A percentile compares a stretch with the other conserved stretches of the same genome.
These are phyloP conservation scores for Takifugu flavidus DNA, from an alignment of 2,113 vertebrate species.

Conservation along the genomic window DNA sequence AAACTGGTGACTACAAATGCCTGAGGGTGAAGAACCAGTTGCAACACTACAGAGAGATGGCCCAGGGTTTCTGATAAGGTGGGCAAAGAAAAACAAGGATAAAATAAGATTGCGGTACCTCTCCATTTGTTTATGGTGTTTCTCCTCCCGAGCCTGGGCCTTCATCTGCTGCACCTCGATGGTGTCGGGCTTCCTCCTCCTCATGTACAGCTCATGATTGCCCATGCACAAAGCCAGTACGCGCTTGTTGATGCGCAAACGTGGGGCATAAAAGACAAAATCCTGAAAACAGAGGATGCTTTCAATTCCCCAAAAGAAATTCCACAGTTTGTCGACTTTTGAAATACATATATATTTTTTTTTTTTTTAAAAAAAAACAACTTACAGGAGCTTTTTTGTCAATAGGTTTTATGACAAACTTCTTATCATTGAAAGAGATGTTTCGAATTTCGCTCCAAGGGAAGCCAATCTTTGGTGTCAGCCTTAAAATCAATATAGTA, in stretches of 20 bases:
- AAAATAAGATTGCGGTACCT: too few species aligned
- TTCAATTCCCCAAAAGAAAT: too few species aligned
- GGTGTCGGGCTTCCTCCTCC: slow-evolving; percentile 95
- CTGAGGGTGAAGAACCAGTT: too few species aligned
- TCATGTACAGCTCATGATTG: slow-evolving; percentile 98
- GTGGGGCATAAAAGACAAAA: slow-evolving; percentile 96
- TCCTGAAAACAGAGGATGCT: slow-evolving; percentile 71
- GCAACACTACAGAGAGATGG: too few species aligned
- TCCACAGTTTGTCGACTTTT: too few species aligned
- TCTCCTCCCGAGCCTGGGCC: slow-evolving; percentile 95
- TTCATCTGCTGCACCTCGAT: slow-evolving; percentile 99
- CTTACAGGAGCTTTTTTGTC: slow-evolving; percentile 98
- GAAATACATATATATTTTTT: not conserved
- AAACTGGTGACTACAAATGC: too few species aligned
- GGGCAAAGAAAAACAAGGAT: too few species aligned
- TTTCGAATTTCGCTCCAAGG: slow-evolving; percentile 99
- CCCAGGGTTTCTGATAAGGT: too few species aligned
- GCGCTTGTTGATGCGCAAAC: slow-evolving; percentile 96
- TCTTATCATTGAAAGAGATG: slow-evolving; percentile 98
- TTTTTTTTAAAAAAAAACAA: not conserved
- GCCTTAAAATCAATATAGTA: slow-evolving; percentile 63
- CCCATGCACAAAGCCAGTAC: slow-evolving; percentile 97
- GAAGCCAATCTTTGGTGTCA: slow-evolving; percentile 98
- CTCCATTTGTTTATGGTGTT: slow-evolving; percentile 94
- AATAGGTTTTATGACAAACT: slow-evolving; percentile 99